Evolutionary conservation across 2,888 invertebrate species (phyloP).

Genomic region (Chymomyza caudatula): DNA sequence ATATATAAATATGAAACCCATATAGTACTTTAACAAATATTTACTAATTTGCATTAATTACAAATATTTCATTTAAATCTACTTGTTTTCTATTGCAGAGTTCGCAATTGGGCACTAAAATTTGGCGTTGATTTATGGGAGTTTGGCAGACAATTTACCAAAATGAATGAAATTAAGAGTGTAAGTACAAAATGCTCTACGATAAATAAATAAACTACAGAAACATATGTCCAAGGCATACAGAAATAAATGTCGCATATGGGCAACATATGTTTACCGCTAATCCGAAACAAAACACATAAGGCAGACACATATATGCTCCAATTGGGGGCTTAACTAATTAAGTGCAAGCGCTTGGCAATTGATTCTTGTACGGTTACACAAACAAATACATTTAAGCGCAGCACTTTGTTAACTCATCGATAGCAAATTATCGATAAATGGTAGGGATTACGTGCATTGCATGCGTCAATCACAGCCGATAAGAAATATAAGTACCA

Average conservation of each 20-base stretch:
- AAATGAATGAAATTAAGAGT: slow-evolving; percentile 92
- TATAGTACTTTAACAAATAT: too few species aligned
- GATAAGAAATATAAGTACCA: neutral
- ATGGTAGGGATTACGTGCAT: slow-evolving; percentile 37
- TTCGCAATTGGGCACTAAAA: slow-evolving; percentile 94
- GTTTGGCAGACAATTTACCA: slow-evolving; percentile 90
- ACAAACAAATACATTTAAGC: slow-evolving; percentile 51
- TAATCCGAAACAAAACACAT: neutral
- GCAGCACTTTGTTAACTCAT: slow-evolving; percentile 36
- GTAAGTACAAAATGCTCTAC: slow-evolving; percentile 81
- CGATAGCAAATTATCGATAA: slow-evolving; percentile 61
- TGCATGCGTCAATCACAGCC: slow-evolving; percentile 42
- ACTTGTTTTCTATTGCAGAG: slow-evolving; percentile 82
- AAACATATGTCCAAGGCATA: neutral
- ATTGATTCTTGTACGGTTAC: slow-evolving; percentile 25
- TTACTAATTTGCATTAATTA: neutral
- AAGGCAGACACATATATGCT: neutral
- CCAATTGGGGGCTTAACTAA: neutral
- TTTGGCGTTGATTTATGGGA: slow-evolving; percentile 95
- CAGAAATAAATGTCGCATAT: neutral
- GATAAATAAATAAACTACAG: neutral
- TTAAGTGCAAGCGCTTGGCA: neutral
- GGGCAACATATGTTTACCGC: neutral
- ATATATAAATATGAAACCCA: too few species aligned
- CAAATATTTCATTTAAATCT: neutral